Evolutionary conservation across 2,797 vertebrate species (phyloP).

Genomic region (Amphiprion clarkii): DNA sequence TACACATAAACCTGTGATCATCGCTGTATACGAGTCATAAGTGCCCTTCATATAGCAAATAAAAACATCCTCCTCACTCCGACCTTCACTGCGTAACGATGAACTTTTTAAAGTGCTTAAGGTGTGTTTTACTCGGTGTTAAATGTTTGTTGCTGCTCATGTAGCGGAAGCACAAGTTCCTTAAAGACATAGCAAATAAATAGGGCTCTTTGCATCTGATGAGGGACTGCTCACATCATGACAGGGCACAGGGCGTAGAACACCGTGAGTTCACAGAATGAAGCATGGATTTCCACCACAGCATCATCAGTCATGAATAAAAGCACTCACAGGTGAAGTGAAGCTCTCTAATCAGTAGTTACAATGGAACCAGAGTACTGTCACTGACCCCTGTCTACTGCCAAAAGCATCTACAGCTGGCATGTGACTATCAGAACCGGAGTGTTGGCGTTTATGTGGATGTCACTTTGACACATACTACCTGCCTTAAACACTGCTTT

Average conservation of each 20-base stretch:
- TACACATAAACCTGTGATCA: constrained; percentile 51
- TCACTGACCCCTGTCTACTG: too few species aligned
- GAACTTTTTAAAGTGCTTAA: constrained; percentile 1
- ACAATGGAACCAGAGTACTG: too few species aligned
- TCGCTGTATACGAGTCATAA: constrained; percentile 21
- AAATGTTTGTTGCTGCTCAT: too few species aligned
- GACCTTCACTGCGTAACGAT: not conserved
- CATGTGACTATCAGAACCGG: too few species aligned
- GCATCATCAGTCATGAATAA: too few species aligned
- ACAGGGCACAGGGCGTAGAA: not conserved
- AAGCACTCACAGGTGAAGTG: too few species aligned
- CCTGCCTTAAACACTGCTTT: too few species aligned
- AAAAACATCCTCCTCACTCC: constrained; percentile 8
- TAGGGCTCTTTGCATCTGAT: not conserved
- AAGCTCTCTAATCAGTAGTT: too few species aligned
- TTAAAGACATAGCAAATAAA: not conserved
- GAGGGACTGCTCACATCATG: not conserved
- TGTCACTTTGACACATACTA: too few species aligned
- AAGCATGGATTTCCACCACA: not conserved
- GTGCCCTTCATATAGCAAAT: constrained; percentile 26
- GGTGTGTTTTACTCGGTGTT: not conserved
- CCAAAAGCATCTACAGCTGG: too few species aligned
- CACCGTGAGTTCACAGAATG: not conserved
- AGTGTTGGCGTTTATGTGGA: too few species aligned
- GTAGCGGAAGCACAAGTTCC: not conserved